Evolutionary conservation across 2,797 vertebrate species (phyloP).

Genomic region (Borostomias antarcticus): DNA sequence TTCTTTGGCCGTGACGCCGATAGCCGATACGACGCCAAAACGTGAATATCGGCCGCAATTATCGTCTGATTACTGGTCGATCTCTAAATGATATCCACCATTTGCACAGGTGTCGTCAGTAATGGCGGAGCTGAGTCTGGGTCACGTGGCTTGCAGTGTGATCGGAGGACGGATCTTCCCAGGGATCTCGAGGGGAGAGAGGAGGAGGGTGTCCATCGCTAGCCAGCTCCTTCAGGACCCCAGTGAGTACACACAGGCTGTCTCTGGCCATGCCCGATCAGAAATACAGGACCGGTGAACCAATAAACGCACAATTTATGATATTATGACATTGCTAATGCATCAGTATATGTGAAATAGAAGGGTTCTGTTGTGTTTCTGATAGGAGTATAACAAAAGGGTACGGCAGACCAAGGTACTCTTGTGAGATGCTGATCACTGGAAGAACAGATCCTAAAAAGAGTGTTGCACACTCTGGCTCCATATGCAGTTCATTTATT

Average conservation of each 20-base stretch:
- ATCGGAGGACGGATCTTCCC: constrained; percentile 84
- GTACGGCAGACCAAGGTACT: too few relatives aligned
- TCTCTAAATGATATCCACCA: too few relatives aligned
- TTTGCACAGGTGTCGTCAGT: constrained; percentile 86
- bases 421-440: too few relatives aligned
- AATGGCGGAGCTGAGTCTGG: constrained; percentile 90
- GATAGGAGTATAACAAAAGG: too few relatives aligned
- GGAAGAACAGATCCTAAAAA: too few relatives aligned
- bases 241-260: constrained; percentile 77
- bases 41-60: too few relatives aligned
- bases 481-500: too few relatives aligned
- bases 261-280: not conserved
- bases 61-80: too few relatives aligned
- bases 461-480: too few relatives aligned
- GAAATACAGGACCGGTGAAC: not conserved
- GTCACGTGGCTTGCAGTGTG: constrained; percentile 84
- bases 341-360: too few relatives aligned
- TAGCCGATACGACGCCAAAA: too few relatives aligned
- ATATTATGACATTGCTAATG: not conserved
- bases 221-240: constrained; percentile 94
- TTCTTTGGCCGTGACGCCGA: too few relatives aligned
- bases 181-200: constrained; percentile 92
- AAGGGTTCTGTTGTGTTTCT: not conserved
- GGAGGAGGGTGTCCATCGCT: constrained; percentile 91
- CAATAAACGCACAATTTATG: not conserved